Conservation (phyloP, 1,140 invertebrate species). For the Drosophila erecta region DNA sequence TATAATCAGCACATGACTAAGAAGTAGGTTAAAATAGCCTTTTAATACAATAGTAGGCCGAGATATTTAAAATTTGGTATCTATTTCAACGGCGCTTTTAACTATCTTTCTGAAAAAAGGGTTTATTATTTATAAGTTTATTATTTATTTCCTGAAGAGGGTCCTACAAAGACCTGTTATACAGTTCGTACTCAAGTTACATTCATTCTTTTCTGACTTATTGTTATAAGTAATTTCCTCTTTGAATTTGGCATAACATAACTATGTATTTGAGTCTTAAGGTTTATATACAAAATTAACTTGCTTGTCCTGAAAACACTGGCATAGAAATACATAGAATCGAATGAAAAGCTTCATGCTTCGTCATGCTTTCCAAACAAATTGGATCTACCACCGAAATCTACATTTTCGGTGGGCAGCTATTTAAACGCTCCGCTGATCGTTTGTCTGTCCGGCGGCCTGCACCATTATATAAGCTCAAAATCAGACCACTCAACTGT, state of each 20-base stretch:
- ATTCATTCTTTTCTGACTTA: neutral
- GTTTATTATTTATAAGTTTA: too few species aligned
- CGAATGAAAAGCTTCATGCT: too few species aligned
- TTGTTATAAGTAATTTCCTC: neutral
- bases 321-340: conserved; percentile 2
- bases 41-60: too few species aligned
- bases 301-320: neutral
- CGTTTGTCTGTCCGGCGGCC: conserved; percentile 11
- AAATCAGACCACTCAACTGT: conserved; percentile 33
- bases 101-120: too few species aligned
- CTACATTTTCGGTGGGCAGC: conserved; percentile 30
- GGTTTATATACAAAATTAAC: neutral
- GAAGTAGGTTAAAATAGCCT: too few species aligned
- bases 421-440: conserved; percentile 67
- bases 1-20: neutral
- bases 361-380: conserved; percentile 57
- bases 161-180: too few species aligned
- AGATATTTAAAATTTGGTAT: too few species aligned
- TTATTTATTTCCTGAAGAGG: too few species aligned
- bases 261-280: neutral
- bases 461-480: conserved; percentile 56
- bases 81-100: too few species aligned
- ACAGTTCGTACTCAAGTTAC: too few species aligned
- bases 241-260: neutral
- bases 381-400: conserved; percentile 46